Evolutionary conservation across 1,140 invertebrate genomes (phyloP).

Genomic region (Caerostris darwini): DNA sequence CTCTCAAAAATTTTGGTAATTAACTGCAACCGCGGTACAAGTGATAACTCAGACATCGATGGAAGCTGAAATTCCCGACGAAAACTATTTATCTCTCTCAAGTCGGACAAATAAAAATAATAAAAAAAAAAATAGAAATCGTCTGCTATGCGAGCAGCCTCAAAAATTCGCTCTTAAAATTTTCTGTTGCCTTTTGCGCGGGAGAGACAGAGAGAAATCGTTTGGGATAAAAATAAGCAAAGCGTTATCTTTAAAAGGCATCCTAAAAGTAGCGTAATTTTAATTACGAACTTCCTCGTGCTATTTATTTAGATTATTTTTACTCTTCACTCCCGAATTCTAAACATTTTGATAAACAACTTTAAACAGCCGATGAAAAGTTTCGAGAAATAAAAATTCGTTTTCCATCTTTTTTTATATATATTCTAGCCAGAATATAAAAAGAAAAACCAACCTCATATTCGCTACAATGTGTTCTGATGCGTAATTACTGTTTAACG

Average conservation of each 20-base stretch:
- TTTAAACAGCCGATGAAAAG: constrained; percentile 75
- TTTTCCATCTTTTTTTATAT: constrained; percentile 54
- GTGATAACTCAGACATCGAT: constrained; percentile 40
- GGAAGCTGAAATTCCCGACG: constrained; percentile 9
- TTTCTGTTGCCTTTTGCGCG: neutral
- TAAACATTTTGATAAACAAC: constrained; percentile 74
- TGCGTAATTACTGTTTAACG: constrained; percentile 73
- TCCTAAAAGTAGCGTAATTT: constrained; percentile 67
- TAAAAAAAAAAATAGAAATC: constrained; percentile 11
- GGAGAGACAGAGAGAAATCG: neutral
- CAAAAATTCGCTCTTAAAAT: constrained; percentile 54
- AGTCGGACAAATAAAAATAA: neutral
- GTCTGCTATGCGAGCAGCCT: constrained; percentile 57
- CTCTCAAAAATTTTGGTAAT: neutral
- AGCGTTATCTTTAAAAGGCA: constrained; percentile 66
- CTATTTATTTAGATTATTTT: constrained; percentile 68
- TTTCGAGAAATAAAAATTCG: constrained; percentile 65
- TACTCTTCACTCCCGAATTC: constrained; percentile 4
- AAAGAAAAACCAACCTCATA: constrained; percentile 31
- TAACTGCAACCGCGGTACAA: constrained; percentile 18
- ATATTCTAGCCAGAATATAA: constrained; percentile 26
- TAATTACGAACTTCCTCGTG: constrained; percentile 73
- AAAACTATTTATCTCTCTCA: constrained; percentile 70
- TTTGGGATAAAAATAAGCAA: constrained; percentile 56
- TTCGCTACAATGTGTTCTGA: constrained; percentile 35